phyloP scores from a whole-genome alignment of 2,888 invertebrate genomes.

The Hemicrepidius hirtus region DNA sequence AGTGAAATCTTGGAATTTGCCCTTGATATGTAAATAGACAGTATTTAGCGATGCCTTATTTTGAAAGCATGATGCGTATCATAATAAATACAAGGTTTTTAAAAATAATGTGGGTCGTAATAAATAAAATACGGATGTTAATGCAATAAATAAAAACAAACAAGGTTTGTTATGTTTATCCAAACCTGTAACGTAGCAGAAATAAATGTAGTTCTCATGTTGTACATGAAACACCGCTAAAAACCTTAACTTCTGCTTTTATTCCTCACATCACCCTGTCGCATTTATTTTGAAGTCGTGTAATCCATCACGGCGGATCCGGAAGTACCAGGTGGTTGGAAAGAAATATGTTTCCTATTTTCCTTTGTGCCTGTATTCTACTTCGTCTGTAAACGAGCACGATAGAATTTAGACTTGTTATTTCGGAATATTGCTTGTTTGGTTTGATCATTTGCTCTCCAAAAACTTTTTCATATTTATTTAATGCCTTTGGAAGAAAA shows the following conservation, averaged over 20 bases:
- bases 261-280: slow-evolving; percentile 22
- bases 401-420: slow-evolving; percentile 29
- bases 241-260: slow-evolving; percentile 22
- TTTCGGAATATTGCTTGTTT: slow-evolving; percentile 28
- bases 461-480: not conserved
- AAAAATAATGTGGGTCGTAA: too few species aligned
- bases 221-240: slow-evolving; percentile 19
- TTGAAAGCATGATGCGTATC: too few species aligned
- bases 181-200: not conserved
- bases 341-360: slow-evolving; percentile 54
- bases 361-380: slow-evolving; percentile 38
- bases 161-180: not conserved
- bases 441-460: slow-evolving; percentile 9
- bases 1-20: too few species aligned
- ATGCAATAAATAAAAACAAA: not conserved
- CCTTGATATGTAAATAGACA: too few species aligned
- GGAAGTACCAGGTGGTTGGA: slow-evolving; percentile 52
- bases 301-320: slow-evolving; percentile 51
- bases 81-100: not conserved
- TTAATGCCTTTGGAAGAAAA: not conserved
- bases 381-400: slow-evolving; percentile 28
- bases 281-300: slow-evolving; percentile 27
- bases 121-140: too few species aligned
- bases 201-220: slow-evolving; percentile 19
- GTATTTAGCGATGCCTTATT: too few species aligned